These are phyloP conservation scores for Anthopleura xanthogrammica DNA, from an alignment of 92 coral and sea anemone species.

Conservation along the genomic window DNA sequence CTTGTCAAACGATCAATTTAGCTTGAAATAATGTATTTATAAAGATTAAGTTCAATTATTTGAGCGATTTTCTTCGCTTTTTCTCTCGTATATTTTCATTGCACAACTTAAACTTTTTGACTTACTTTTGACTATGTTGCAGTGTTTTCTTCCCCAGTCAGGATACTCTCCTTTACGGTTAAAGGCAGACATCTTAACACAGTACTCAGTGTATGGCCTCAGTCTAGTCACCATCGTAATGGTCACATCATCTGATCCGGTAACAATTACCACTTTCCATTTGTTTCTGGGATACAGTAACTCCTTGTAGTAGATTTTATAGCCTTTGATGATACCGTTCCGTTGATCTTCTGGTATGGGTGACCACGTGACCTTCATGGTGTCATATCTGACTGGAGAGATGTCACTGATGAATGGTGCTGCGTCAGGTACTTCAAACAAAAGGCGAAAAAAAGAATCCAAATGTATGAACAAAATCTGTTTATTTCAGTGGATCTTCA, in stretches of 20 bases:
- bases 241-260: slow-evolving; percentile 2
- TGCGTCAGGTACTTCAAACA: slow-evolving; percentile 19
- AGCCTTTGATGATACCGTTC: slow-evolving; percentile 29
- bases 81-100: too few species aligned
- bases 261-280: slow-evolving; percentile 2
- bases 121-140: slow-evolving; percentile 13
- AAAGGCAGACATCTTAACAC: slow-evolving; percentile 28
- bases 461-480: too few species aligned
- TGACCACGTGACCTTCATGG: slow-evolving; percentile 19
- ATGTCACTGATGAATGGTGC: slow-evolving; percentile 9
- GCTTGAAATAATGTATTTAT: too few species aligned
- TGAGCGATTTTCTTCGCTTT: too few species aligned
- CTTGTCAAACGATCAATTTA: too few species aligned
- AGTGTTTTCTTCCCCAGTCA: slow-evolving; percentile 9
- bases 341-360: slow-evolving; percentile 16
- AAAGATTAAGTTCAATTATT: too few species aligned
- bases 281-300: neutral
- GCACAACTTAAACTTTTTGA: too few species aligned
- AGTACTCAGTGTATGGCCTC: slow-evolving; percentile 15
- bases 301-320: slow-evolving; percentile 11
- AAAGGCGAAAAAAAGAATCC: too few species aligned
- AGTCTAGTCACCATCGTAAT: slow-evolving; percentile 12
- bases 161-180: slow-evolving; percentile 29
- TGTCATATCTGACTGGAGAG: slow-evolving; percentile 11
- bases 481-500: too few species aligned